A percentile compares a stretch with the other conserved stretches of the same genome.
These are phyloP conservation scores for Unio delphinus DNA, from an alignment of 2,888 invertebrate species.

Conservation along the genomic window DNA sequence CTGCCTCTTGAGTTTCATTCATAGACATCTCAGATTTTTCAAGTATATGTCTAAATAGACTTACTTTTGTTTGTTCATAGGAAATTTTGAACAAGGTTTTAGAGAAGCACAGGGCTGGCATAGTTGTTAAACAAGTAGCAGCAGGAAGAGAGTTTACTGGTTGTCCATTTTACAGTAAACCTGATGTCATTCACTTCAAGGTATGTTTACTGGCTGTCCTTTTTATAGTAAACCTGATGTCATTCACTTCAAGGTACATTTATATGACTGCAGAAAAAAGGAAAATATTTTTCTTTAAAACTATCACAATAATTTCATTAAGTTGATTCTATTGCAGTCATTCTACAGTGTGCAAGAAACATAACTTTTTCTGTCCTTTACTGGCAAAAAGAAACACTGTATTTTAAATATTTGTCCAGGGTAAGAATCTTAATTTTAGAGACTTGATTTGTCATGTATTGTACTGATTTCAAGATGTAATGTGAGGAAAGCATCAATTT, in stretches of 20 bases:
- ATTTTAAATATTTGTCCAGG: no score
- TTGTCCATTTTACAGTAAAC: conserved; percentile 70
- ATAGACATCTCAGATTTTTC: no score
- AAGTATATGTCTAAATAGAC: no score
- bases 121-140: conserved; percentile 68
- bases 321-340: background rate
- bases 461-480: background rate
- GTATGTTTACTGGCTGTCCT: conserved; percentile 43
- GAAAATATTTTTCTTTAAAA: no score
- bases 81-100: conserved; percentile 64
- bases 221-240: conserved; percentile 68
- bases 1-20: no score
- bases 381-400: no score
- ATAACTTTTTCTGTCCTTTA: no score
- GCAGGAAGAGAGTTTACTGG: conserved; percentile 69
- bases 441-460: background rate
- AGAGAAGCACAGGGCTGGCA: conserved; percentile 64
- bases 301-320: background rate
- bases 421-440: background rate
- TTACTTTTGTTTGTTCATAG: conserved; percentile 32
- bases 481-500: background rate
- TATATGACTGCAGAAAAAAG: background rate
- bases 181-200: conserved; percentile 71
- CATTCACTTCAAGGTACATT: conserved; percentile 37
- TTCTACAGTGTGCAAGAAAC: background rate